A percentile compares a stretch with the other conserved stretches of the same genome.
phyloP scores from a whole-genome alignment of 1,140 invertebrate genomes.

The Drosophila pectinifera region DNA sequence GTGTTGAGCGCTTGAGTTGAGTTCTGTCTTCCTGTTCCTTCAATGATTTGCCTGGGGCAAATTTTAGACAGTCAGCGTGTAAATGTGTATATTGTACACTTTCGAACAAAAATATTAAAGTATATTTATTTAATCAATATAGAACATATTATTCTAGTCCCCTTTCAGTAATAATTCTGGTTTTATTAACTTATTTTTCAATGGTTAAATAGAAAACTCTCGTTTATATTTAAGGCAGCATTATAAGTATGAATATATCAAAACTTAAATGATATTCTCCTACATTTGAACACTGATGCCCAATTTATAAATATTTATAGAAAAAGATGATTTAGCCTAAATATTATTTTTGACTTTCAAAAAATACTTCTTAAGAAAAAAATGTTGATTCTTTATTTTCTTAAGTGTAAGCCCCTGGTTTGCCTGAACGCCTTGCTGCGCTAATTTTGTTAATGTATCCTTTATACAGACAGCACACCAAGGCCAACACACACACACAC shows the following conservation, averaged over 20 bases:
- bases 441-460: constrained; percentile 83
- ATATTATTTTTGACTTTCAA: too few species aligned
- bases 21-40: constrained; percentile 31
- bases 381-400: not conserved
- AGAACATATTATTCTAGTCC: too few species aligned
- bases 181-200: too few species aligned
- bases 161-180: too few species aligned
- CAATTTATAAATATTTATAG: too few species aligned
- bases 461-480: constrained; percentile 49
- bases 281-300: too few species aligned
- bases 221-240: too few species aligned
- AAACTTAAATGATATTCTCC: too few species aligned
- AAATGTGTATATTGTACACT: constrained; percentile 9
- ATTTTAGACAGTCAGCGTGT: constrained; percentile 16
- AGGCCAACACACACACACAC: constrained; percentile 7
- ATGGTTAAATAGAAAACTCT: not conserved
- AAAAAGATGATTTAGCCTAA: too few species aligned
- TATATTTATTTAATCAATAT: too few species aligned
- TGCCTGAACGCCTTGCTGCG: constrained; percentile 69
- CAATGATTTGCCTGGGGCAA: constrained; percentile 65
- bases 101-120: not conserved
- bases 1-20: constrained; percentile 62
- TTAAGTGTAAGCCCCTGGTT: constrained; percentile 11
- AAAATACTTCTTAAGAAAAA: not conserved
- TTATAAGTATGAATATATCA: too few species aligned